Base-by-base conservation (phyloP, 2,888 invertebrate genomes). In the Erebia palarica region DNA sequence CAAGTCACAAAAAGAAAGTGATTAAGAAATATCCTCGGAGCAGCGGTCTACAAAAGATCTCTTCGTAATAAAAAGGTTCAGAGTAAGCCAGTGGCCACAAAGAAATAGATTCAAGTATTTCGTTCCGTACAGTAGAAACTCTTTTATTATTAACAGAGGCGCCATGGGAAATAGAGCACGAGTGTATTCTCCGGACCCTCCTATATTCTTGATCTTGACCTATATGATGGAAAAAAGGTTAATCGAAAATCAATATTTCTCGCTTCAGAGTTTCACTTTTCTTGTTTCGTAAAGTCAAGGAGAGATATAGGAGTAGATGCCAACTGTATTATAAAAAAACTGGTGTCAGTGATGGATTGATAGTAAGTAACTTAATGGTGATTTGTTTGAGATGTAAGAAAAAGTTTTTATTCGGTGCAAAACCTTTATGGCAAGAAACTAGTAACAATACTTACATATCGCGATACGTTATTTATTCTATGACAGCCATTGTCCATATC, bases 101-200 rank as follows among this genome's bases (percentile, higher is more conserved):
- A 68, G 68, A 70, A 68, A 71, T 61, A 65, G 65, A 73, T 68
- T 68, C 68, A 49, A 68, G 61, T 75, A 66, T 71, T 61, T 65
- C 70, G 72, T 72, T 75, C 75, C 75, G 71, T 75, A 69, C 68
- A 74, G 69, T 68, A 51, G 71, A 63, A 73, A 69, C 72, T 65
- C 71, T 68, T 73, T 75, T 75, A 75, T 76, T 75, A 76, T 74
- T 75, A 74, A 73, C 66, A 42, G 60, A 36, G 68, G 73, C 69
- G 72, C 73, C 75, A 73, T 72, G 75, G 77, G 73, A 75, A 77
- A 75, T 77, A 75, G 73, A 75, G 67, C 70, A 68, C 66, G 72
- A 72, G 67, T 73, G 57, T 67, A 63, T 69, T 47, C 63, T 44
- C 55, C 44, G 65, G 65, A 53, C 70, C 68, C 59, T 65, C 70